Evolutionary conservation across 2,113 vertebrate species (phyloP), one percentile per base, ranked within the genome.

Genomic region (Brachyhypopomus gauderio): DNA sequence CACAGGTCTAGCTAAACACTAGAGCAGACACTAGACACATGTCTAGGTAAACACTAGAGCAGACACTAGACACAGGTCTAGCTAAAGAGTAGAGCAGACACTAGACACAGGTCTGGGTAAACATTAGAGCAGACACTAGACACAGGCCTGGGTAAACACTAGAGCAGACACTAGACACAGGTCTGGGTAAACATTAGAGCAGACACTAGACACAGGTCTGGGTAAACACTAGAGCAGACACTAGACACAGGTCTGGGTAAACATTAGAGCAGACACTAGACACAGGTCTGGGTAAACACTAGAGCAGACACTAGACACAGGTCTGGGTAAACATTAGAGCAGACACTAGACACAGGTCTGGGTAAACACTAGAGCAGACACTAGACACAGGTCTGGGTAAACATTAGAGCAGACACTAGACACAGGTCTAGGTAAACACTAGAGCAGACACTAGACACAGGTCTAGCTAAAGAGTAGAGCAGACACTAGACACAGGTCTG

Each of bases 121-220:
- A 95, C 92, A 92, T 91, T 89, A 93, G 93, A 6, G 9, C 41
- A 41, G 41, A 41, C 41, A 7, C 41, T 41, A 41, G 41, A 41
- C 41, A 2, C 41, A 41, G 41, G 41, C 41, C 41, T 41, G 41
- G 4, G 3, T 41, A 41, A 41, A 41, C 41, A 95, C 92, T 93
- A 90, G 91, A 84, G 41, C 41, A 41, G 41, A 41, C 41, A 9
- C 41, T 41, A 41, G 41, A 41, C 41, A 41, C 41, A 41, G 93
- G 90, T 90, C 86, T 88, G 91, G 92, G 93, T 96, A 95, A 98
- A 95, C 92, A 92, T 91, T 89, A 93, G 93, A 85, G 94, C 90
- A 90, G 88, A 89, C 92, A 3, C 9, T 14, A 14, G 45, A 52
- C 9, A 7, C 11, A 52, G 93, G 91, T 90, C 86, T 88, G 91